Conservation (phyloP, 2,888 invertebrate genomes). For the Ditula angustiorana region DNA sequence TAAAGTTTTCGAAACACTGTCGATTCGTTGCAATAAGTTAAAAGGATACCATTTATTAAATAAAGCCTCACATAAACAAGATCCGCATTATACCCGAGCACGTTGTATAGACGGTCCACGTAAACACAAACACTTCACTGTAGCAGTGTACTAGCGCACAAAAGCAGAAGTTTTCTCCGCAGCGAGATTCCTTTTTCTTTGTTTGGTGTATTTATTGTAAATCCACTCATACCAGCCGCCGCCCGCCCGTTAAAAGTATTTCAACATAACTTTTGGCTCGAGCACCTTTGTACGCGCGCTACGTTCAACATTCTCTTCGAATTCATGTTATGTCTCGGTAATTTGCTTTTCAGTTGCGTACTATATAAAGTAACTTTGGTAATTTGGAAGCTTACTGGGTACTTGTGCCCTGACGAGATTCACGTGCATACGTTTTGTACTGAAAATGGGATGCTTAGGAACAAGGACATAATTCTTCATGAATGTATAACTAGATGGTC, state of each 20-base stretch:
- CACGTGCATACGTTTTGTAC: constrained; percentile 15
- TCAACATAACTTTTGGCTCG: constrained; percentile 80
- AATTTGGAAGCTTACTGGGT: constrained; percentile 37
- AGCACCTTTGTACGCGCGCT: constrained; percentile 57
- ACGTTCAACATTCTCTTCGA: constrained; percentile 51
- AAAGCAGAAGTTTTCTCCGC: constrained; percentile 82
- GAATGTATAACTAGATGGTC: neutral
- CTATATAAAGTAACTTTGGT: constrained; percentile 39
- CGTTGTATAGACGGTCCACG: constrained; percentile 38
- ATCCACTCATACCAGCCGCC: constrained; percentile 80
- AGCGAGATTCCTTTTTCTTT: constrained; percentile 84
- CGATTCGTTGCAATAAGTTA: neutral
- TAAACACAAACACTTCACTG: constrained; percentile 53
- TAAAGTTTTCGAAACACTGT: neutral
- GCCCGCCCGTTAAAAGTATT: constrained; percentile 78
- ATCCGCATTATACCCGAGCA: constrained; percentile 24
- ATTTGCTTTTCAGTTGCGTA: constrained; percentile 40
- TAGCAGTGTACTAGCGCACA: constrained; percentile 68
- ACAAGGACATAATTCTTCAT: neutral
- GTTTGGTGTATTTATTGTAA: constrained; percentile 85
- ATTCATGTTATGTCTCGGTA: constrained; percentile 40
- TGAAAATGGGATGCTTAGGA: neutral
- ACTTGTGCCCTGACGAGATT: constrained; percentile 26
- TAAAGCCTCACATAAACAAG: constrained; percentile 5
- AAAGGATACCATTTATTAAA: constrained; percentile 2